Evolutionary conservation across 2,888 invertebrate species (phyloP).

Genomic region (Platerodrilus igneus): DNA sequence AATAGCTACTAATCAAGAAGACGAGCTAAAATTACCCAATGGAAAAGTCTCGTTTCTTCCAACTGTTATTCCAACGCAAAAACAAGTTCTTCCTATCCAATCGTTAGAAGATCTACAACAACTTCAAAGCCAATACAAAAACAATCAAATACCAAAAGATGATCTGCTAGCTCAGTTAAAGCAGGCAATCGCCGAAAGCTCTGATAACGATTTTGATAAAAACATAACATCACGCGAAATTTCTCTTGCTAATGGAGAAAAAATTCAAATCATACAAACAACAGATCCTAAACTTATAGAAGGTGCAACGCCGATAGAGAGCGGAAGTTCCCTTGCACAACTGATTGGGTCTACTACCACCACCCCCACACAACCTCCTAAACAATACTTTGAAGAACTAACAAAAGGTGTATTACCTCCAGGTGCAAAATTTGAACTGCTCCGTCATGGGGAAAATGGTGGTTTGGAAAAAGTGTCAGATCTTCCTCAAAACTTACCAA

Average conservation of each 20-base stretch:
- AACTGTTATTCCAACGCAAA: constrained; percentile 54
- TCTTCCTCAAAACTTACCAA: constrained; percentile 55
- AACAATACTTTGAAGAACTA: constrained; percentile 67
- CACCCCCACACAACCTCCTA: constrained; percentile 60
- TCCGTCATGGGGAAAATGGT: constrained; percentile 71
- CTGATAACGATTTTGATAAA: constrained; percentile 60
- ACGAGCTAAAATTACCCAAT: constrained; percentile 9
- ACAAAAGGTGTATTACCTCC: constrained; percentile 76
- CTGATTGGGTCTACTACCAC: constrained; percentile 37
- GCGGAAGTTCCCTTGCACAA: constrained; percentile 41
- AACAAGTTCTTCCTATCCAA: constrained; percentile 46
- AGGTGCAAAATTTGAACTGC: constrained; percentile 73
- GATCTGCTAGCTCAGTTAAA: constrained; percentile 70
- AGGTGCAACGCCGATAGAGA: constrained; percentile 51
- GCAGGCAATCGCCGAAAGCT: constrained; percentile 66
- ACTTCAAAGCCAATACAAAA: constrained; percentile 45
- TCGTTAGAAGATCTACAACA: constrained; percentile 42
- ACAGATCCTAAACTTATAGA: constrained; percentile 61
- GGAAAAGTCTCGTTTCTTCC: constrained; percentile 37
- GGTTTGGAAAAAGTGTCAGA: constrained; percentile 65
- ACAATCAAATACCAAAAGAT: constrained; percentile 61
- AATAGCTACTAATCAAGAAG: constrained; percentile 30
- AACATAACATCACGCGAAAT: constrained; percentile 71
- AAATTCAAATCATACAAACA: constrained; percentile 62
- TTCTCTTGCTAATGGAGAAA: constrained; percentile 69